phyloP scores from a whole-genome alignment of 1,140 invertebrate species.

The Polypedilum vanderplanki region DNA sequence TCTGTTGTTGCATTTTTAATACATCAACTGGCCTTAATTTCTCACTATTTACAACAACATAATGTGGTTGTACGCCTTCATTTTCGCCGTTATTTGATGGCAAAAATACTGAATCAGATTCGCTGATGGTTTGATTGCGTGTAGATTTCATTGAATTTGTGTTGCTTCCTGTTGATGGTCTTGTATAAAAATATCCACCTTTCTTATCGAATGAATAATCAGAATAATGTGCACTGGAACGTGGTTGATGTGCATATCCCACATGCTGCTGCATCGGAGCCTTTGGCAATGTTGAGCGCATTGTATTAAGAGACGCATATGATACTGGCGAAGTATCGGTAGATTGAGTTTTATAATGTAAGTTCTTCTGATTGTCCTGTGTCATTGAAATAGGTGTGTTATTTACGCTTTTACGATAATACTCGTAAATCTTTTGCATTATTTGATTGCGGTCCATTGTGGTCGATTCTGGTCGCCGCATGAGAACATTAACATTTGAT shows the following conservation, averaged over 20 bases:
- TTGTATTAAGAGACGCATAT: conserved; percentile 39
- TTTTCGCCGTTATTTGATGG: not conserved
- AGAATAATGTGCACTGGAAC: conserved; percentile 22
- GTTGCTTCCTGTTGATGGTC: not conserved
- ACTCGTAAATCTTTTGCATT: conserved; percentile 42
- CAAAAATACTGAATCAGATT: conserved; percentile 30
- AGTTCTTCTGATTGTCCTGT: not conserved
- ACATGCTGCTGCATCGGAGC: conserved; percentile 36
- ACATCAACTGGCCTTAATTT: conserved; percentile 35
- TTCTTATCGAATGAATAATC: not conserved
- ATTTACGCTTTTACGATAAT: conserved; percentile 41
- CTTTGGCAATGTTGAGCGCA: conserved; percentile 30
- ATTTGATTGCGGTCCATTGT: conserved; percentile 41
- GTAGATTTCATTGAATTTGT: not conserved
- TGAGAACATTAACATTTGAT: conserved; percentile 36
- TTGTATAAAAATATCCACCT: not conserved
- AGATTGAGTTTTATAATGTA: conserved; percentile 29
- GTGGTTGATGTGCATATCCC: conserved; percentile 32
- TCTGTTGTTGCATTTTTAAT: conserved; percentile 7
- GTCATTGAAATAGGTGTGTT: conserved; percentile 33
- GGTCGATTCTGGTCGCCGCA: conserved; percentile 35
- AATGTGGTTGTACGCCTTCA: conserved; percentile 31
- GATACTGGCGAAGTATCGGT: conserved; percentile 41
- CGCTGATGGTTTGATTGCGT: conserved; percentile 22
- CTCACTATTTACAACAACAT: conserved; percentile 39